A percentile compares a stretch with the other conserved stretches of the same genome.
Conservation (phyloP, 2,888 invertebrate genomes). For the Pseudococcus viburni region DNA sequence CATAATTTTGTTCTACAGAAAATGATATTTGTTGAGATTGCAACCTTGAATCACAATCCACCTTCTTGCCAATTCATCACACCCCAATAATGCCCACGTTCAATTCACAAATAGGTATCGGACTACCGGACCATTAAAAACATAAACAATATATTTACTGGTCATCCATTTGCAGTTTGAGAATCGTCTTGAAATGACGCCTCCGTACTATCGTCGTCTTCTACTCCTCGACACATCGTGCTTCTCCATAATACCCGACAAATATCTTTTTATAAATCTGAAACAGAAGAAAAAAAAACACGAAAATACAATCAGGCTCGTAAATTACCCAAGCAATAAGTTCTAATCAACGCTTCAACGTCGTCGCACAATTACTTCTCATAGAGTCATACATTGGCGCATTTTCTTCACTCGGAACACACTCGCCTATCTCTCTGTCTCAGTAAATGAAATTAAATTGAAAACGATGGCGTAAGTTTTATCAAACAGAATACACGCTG, state of each 20-base stretch:
- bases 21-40: too few species aligned
- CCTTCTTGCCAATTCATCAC: too few species aligned
- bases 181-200: background rate
- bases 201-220: constrained; percentile 27
- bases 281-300: background rate
- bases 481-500: constrained; percentile 17
- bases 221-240: constrained; percentile 31
- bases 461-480: constrained; percentile 24
- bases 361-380: background rate
- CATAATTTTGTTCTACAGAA: too few species aligned
- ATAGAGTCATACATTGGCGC: background rate
- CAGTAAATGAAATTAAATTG: constrained; percentile 22
- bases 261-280: constrained; percentile 9
- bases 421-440: background rate
- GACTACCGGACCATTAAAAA: too few species aligned
- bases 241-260: constrained; percentile 16
- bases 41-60: too few species aligned
- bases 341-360: constrained; percentile 2
- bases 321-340: constrained; percentile 15
- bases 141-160: constrained; percentile 21
- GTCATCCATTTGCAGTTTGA: constrained; percentile 11
- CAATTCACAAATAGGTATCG: too few species aligned
- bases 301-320: constrained; percentile 22
- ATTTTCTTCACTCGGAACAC: background rate
- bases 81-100: too few species aligned